Conservation (phyloP, 2,113 vertebrate species). For the Theristicus caerulescens region DNA sequence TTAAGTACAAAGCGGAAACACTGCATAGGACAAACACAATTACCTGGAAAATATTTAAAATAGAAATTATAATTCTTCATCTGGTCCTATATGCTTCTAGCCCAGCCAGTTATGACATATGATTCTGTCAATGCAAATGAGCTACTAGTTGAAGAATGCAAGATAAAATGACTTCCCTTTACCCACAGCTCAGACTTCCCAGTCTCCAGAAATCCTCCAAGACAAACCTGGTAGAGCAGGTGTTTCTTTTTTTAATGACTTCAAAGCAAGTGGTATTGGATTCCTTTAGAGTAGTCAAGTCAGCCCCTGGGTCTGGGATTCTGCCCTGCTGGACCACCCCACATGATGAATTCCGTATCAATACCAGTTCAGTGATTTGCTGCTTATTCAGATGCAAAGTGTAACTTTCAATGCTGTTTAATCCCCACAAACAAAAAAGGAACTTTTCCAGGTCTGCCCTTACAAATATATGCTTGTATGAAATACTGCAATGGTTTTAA, state of each 20-base stretch:
- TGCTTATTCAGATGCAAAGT: not conserved
- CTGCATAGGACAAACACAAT: not conserved
- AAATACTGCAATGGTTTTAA: not conserved
- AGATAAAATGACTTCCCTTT: not conserved
- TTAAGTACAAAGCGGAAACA: not conserved
- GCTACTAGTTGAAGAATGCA: not conserved
- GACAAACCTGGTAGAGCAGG: not conserved
- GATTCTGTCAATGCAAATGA: not conserved
- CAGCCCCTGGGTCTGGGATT: not conserved
- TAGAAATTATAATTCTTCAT: not conserved
- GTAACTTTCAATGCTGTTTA: not conserved
- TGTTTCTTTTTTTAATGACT: not conserved
- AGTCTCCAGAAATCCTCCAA: not conserved
- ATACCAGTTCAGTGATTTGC: not conserved
- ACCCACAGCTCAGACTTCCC: not conserved
- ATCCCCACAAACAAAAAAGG: not conserved
- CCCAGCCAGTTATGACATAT: not conserved
- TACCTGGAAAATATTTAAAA: not conserved
- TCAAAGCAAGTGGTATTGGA: not conserved
- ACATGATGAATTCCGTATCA: not conserved
- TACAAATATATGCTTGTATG: not conserved
- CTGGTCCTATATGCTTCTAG: not conserved
- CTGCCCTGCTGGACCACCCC: not conserved
- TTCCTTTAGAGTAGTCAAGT: not conserved
- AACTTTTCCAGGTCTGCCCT: not conserved